Percentiles rank a stretch among this genome's conserved stretches.
phyloP scores from a whole-genome alignment of 1,140 invertebrate species.

The Bombyx mandarina region DNA sequence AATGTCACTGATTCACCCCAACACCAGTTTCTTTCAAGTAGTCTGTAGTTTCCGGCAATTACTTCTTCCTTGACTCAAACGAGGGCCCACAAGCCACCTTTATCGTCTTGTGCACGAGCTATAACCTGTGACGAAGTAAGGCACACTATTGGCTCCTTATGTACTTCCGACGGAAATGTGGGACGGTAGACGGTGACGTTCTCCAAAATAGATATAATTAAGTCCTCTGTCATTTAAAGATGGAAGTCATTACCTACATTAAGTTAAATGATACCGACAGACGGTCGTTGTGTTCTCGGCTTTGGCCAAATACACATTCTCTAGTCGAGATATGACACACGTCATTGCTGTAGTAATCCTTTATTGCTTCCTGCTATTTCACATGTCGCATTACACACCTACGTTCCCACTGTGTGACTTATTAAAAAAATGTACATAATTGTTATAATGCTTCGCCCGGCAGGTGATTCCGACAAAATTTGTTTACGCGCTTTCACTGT shows the following conservation, averaged over 20 bases:
- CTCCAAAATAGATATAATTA: constrained; percentile 14
- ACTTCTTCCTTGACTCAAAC: constrained; percentile 50
- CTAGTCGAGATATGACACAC: too few species aligned
- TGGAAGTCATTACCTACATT: constrained; percentile 18
- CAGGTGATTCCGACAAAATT: constrained; percentile 58
- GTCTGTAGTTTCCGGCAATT: constrained; percentile 59
- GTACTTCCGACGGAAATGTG: constrained; percentile 62
- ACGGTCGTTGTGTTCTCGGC: not conserved
- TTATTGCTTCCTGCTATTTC: too few species aligned
- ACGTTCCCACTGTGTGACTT: constrained; percentile 26
- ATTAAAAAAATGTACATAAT: constrained; percentile 36
- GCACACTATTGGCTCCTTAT: constrained; percentile 32
- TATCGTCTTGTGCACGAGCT: constrained; percentile 39
- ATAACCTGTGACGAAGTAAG: constrained; percentile 46
- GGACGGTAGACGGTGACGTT: constrained; percentile 23
- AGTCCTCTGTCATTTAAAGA: constrained; percentile 3
- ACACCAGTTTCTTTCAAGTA: constrained; percentile 46
- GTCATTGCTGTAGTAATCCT: too few species aligned
- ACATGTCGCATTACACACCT: too few species aligned
- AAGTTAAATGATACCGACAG: constrained; percentile 6
- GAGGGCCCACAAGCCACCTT: constrained; percentile 32
- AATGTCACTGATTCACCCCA: constrained; percentile 61
- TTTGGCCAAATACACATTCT: not conserved
- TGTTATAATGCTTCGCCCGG: constrained; percentile 26
- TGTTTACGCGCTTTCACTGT: constrained; percentile 20